phyloP scores from a whole-genome alignment of 2,888 invertebrate species.

The Andrena hattorfiana region DNA sequence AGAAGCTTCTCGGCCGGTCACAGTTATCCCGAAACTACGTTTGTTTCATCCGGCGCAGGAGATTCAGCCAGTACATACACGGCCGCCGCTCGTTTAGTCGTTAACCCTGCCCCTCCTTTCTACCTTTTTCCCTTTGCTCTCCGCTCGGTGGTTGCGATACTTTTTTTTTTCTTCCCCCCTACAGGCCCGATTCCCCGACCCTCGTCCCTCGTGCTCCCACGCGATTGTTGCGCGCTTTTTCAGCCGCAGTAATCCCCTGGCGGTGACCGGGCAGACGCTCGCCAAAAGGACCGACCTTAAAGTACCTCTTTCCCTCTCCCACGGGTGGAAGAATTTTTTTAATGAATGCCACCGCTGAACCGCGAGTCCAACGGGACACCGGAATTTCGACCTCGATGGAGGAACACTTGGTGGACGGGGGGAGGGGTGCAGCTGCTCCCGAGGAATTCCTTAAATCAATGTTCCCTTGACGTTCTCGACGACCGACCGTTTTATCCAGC shows the following conservation, averaged over 20 bases:
- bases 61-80: conserved; percentile 52
- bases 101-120: conserved; percentile 45
- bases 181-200: neutral
- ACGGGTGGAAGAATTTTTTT: conserved; percentile 39
- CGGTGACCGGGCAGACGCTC: conserved; percentile 43
- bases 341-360: conserved; percentile 15
- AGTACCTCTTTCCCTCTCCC: conserved; percentile 14
- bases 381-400: conserved; percentile 24
- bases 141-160: conserved; percentile 44
- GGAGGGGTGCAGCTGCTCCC: neutral
- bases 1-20: conserved; percentile 66
- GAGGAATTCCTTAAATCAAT: conserved; percentile 51
- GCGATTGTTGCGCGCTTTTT: conserved; percentile 58
- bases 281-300: conserved; percentile 52
- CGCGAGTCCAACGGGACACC: conserved; percentile 4
- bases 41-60: conserved; percentile 68
- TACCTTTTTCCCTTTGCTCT: conserved; percentile 20
- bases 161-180: conserved; percentile 9
- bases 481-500: conserved; percentile 20
- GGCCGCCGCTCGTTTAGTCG: conserved; percentile 58
- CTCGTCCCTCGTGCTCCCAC: conserved; percentile 12
- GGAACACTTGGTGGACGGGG: neutral
- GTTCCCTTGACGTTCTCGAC: neutral
- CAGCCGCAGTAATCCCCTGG: conserved; percentile 53
- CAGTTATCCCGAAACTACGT: conserved; percentile 72